Evolutionary conservation across 2,797 vertebrate species (phyloP), one percentile per base, ranked within the genome.

Genomic region (Lepidocolaptes lacrymiger): DNA sequence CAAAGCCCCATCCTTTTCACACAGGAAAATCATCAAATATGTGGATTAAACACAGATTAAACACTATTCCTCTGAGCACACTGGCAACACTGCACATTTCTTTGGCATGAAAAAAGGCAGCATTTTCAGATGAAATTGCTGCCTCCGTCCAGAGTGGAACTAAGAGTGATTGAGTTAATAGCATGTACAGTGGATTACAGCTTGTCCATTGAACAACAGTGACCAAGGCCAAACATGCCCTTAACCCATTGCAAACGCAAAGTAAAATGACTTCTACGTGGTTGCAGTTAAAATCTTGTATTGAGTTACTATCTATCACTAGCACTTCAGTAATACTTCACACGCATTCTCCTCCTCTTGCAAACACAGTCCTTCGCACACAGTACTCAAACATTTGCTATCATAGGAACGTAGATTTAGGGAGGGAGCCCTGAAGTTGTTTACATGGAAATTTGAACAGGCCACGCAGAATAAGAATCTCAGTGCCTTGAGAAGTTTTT

Each of bases 361-460:
- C 37, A 83, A 74, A 80, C 85, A 56, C 2, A 77, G 85, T 27
- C 67, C 77, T 85, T 91, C 81, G 71, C n/a, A 76, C n/a, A 37
- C 28, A 37, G 43, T 27, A 59, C 44, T 88, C 68, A 80, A 77
- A 83, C 64, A 44, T 73, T 89, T 88, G 46, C 85, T 93, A 55
- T 55, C 71, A 27, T 5, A 62, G 9, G 43, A 88, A 48, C 2
- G 4, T 55, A 88, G 88, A 90, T 88, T 93, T 94, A 91, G 62
- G 51, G 67, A 80, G 61, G 88, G 76, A 86, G 85, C 69, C 55
- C 44, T 66, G 69, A 81, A 75, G 39, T 34, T 91, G 88, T 94
- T 93, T 76, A 88, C 48, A 36, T 39, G 59, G 74, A 93, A 94
- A 88, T 89, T 75, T 68, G 52, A 87, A 34, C 48, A 91, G 83